These are phyloP conservation scores for Lota lota DNA, from an alignment of 2,113 vertebrate species.

Conservation along the genomic window DNA sequence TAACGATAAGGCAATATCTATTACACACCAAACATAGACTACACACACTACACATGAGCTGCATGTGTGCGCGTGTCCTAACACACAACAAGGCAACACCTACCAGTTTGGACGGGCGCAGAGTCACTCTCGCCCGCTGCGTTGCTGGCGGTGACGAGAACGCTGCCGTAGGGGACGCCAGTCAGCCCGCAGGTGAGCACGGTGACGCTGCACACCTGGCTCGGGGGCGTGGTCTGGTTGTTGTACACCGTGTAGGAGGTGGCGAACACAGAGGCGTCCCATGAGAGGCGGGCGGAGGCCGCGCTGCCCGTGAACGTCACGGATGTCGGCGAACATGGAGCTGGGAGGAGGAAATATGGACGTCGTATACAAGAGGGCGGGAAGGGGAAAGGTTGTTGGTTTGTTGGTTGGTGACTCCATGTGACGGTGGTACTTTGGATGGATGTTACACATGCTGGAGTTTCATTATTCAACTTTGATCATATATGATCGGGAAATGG, in stretches of 20 bases:
- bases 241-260: conserved; percentile 57
- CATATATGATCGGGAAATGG: too few relatives aligned
- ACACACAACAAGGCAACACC: conserved; percentile 1
- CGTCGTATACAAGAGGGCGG: too few relatives aligned
- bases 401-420: too few relatives aligned
- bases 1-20: too few relatives aligned
- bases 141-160: conserved; percentile 67
- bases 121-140: conserved; percentile 64
- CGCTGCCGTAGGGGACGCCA: conserved; percentile 16
- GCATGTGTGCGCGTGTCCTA: background rate
- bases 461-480: too few relatives aligned
- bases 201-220: conserved; percentile 54
- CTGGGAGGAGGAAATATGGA: conserved; percentile 36
- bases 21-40: too few relatives aligned
- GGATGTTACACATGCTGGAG: too few relatives aligned
- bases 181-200: conserved; percentile 57
- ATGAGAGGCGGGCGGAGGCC: conserved; percentile 52
- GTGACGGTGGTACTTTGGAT: too few relatives aligned
- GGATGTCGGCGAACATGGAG: conserved; percentile 66
- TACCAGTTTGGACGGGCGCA: conserved; percentile 27
- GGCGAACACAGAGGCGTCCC: conserved; percentile 55
- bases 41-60: too few relatives aligned
- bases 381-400: too few relatives aligned
- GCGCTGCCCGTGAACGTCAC: conserved; percentile 37
- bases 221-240: background rate